These are phyloP conservation scores for Tiaroga cobitis DNA, from an alignment of 2,797 vertebrate species.

Conservation along the genomic window DNA sequence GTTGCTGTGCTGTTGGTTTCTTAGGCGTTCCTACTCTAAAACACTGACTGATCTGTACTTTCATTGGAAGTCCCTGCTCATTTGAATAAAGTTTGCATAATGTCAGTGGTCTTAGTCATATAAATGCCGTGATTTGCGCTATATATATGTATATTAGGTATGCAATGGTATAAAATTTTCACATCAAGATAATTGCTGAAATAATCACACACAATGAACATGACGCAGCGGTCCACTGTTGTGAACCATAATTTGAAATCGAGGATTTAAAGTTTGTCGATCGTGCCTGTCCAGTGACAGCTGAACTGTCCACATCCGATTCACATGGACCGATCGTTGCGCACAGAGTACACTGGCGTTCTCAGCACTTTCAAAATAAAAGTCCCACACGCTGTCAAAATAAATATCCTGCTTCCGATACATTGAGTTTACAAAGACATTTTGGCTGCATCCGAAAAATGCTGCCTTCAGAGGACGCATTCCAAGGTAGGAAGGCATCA, in stretches of 20 bases:
- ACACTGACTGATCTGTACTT: background rate
- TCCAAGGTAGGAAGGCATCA: too few relatives aligned
- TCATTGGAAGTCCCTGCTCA: background rate
- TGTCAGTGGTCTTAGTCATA: background rate
- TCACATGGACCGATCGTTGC: background rate
- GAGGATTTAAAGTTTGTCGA: background rate
- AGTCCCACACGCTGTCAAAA: background rate
- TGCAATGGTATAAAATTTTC: background rate
- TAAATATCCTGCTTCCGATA: background rate
- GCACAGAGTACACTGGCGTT: background rate
- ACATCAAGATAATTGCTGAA: background rate
- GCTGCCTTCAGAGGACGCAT: too few relatives aligned
- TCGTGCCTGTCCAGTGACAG: background rate
- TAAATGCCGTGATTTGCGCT: background rate
- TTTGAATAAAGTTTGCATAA: background rate
- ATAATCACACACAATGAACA: background rate
- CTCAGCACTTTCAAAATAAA: background rate
- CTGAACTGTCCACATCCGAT: background rate
- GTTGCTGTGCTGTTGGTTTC: conserved; percentile 11
- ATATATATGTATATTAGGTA: background rate
- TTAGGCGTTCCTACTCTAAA: background rate
- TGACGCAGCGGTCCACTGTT: background rate
- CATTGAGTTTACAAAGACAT: background rate
- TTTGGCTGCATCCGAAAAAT: background rate
- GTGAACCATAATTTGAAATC: background rate